Conservation (phyloP, 1,140 invertebrate species). For the Mizuhopecten yessoensis region DNA sequence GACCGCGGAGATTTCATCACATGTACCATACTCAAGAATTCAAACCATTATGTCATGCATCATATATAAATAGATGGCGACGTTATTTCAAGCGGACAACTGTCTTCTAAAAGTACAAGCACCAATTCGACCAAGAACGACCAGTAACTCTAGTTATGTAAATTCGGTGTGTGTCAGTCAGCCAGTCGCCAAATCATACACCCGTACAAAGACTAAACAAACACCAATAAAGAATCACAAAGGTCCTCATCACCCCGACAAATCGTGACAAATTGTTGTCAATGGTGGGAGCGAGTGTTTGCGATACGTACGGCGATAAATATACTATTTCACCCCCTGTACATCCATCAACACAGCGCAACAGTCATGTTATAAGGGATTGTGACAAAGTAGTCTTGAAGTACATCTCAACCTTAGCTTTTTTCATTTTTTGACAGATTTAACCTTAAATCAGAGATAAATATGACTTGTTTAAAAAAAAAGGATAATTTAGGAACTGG, state of each 20-base stretch:
- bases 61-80: no score
- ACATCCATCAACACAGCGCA: not conserved
- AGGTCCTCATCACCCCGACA: not conserved
- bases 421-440: no score
- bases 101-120: not conserved
- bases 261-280: slow-evolving; percentile 18
- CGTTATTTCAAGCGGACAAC: not conserved
- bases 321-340: not conserved
- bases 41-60: no score
- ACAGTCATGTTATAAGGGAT: not conserved
- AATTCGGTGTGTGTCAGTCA: not conserved
- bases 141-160: not conserved
- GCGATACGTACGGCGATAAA: not conserved
- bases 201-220: not conserved
- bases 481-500: no score
- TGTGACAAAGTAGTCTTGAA: not conserved
- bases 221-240: not conserved
- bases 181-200: not conserved
- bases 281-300: not conserved
- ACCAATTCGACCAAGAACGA: not conserved
- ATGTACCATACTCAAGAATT: no score
- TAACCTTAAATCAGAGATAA: no score
- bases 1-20: no score
- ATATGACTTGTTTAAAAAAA: no score
- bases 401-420: not conserved